Conservation (phyloP, 1,140 invertebrate genomes). For the Solen grandis region DNA sequence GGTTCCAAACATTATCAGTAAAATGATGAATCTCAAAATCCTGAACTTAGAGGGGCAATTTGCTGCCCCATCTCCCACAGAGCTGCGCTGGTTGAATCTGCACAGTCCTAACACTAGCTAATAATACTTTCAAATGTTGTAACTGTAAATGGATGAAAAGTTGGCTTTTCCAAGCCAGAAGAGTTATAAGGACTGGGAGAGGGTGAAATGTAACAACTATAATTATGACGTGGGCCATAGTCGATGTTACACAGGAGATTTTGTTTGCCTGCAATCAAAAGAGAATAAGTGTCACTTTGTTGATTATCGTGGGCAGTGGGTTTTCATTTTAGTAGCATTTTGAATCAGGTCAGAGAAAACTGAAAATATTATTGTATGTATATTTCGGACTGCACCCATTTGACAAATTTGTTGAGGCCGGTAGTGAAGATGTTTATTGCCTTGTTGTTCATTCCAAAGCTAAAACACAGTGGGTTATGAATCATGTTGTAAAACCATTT, state of each 20-base stretch:
- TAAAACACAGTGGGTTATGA: conserved; percentile 63
- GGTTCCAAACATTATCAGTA: conserved; percentile 35
- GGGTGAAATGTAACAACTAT: conserved; percentile 60
- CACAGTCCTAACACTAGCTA: conserved; percentile 38
- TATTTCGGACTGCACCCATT: conserved; percentile 71
- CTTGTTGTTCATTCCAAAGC: conserved; percentile 58
- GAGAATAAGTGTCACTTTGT: conserved; percentile 44
- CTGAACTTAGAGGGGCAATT: conserved; percentile 63
- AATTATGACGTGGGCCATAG: conserved; percentile 56
- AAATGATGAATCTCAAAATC: conserved; percentile 34
- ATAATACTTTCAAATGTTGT: conserved; percentile 69
- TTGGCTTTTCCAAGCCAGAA: conserved; percentile 57
- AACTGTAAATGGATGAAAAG: conserved; percentile 67
- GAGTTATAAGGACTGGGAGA: conserved; percentile 38
- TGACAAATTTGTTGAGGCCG: conserved; percentile 62
- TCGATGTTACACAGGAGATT: conserved; percentile 58
- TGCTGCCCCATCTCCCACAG: conserved; percentile 51
- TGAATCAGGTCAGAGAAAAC: conserved; percentile 59
- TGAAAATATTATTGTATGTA: conserved; percentile 67
- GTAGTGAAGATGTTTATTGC: conserved; percentile 58
- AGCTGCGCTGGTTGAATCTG: conserved; percentile 22
- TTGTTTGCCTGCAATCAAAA: conserved; percentile 56
- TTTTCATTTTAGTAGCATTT: conserved; percentile 40
- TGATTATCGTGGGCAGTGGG: conserved; percentile 21
- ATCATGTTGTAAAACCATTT: conserved; percentile 58